phyloP scores from a whole-genome alignment of 2,888 invertebrate genomes.

The Troides aeacus region DNA sequence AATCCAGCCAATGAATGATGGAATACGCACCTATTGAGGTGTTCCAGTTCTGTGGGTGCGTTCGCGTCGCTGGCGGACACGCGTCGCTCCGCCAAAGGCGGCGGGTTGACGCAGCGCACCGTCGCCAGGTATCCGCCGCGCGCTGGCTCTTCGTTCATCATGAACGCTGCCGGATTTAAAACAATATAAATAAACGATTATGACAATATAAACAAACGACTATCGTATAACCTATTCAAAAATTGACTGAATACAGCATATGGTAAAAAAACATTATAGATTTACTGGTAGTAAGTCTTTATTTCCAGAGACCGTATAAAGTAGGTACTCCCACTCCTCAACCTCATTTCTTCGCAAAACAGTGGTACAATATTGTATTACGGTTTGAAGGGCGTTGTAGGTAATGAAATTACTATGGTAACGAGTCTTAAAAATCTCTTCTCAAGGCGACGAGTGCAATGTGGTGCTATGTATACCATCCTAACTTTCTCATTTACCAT shows the following conservation, averaged over 20 bases:
- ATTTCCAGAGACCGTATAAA: no score
- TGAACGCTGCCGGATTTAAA: slow-evolving; percentile 52
- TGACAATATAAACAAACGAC: not conserved
- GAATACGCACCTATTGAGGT: slow-evolving; percentile 40
- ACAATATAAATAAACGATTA: not conserved
- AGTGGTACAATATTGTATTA: no score
- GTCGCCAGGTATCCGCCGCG: slow-evolving; percentile 72
- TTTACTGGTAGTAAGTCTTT: no score
- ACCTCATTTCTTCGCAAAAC: no score
- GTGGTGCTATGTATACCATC: no score
- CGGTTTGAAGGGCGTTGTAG: no score
- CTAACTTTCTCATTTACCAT: no score
- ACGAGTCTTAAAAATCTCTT: no score
- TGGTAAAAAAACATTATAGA: no score
- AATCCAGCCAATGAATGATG: slow-evolving; percentile 20
- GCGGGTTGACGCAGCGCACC: slow-evolving; percentile 75
- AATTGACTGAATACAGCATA: not conserved
- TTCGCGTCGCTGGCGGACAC: slow-evolving; percentile 73
- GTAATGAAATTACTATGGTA: no score
- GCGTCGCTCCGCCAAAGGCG: slow-evolving; percentile 71
- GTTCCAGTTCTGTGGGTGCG: slow-evolving; percentile 53
- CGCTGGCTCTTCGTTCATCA: slow-evolving; percentile 65
- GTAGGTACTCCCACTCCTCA: no score
- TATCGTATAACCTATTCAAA: not conserved
- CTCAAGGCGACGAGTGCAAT: no score